These are phyloP conservation scores for Rhinatrema bivittatum DNA, from an alignment of 2,797 vertebrate genomes.

Conservation along the genomic window DNA sequence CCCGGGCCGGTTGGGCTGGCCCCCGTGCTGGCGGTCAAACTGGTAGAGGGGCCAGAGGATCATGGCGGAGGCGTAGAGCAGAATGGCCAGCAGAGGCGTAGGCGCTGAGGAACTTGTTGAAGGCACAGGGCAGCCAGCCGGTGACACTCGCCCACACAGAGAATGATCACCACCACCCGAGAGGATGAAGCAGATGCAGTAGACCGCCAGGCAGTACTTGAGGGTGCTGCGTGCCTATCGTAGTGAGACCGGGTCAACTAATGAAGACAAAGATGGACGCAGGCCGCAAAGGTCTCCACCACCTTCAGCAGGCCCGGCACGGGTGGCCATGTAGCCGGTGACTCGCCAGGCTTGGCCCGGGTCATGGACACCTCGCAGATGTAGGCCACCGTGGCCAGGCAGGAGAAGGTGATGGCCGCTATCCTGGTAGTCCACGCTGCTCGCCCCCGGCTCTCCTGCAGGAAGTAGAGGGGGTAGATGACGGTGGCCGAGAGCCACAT, in stretches of 20 bases:
- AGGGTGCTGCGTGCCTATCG: conserved; percentile 34
- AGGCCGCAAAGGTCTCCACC: conserved; percentile 80
- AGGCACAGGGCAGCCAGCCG: conserved; percentile 70
- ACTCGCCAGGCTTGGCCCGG: conserved; percentile 76
- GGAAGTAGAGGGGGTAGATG: conserved; percentile 75
- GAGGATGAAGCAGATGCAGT: conserved; percentile 85
- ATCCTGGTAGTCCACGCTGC: conserved; percentile 44
- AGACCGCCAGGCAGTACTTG: conserved; percentile 79
- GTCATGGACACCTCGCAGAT: conserved; percentile 75
- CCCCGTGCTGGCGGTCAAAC: conserved; percentile 59
- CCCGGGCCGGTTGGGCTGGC: fast-evolving
- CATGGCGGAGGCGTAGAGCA: conserved; percentile 68
- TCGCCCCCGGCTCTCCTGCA: conserved; percentile 24
- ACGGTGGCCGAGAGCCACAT: conserved; percentile 79
- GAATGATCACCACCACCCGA: conserved; percentile 66
- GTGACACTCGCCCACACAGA: conserved; percentile 82
- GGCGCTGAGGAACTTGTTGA: conserved; percentile 73
- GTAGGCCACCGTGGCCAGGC: conserved; percentile 73
- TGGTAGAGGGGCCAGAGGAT: conserved; percentile 84
- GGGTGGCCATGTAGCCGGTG: conserved; percentile 83
- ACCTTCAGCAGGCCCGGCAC: conserved; percentile 81
- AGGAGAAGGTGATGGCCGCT: conserved; percentile 67
- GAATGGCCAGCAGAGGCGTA: conserved; percentile 72
- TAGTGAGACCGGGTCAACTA: conserved; percentile 53
- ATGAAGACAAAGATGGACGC: conserved; percentile 83